Evolutionary conservation across 2,797 vertebrate genomes (phyloP).

Genomic region (Xenentodon cancila): DNA sequence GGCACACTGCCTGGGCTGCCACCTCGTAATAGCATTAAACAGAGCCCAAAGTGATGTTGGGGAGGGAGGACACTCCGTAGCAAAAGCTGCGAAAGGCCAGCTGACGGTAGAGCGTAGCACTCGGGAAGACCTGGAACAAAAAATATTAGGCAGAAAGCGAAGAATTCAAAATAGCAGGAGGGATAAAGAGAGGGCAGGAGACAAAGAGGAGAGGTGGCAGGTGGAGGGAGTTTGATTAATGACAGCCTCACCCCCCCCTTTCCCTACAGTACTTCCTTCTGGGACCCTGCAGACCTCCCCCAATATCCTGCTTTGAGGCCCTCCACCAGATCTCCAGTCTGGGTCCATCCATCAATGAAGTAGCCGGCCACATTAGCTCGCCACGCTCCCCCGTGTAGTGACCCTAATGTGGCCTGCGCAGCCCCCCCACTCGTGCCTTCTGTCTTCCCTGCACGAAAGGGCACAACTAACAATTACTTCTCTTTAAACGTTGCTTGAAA

Average conservation of each 20-base stretch:
- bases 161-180: slow-evolving; percentile 53
- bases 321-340: slow-evolving; percentile 75
- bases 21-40: slow-evolving; percentile 76
- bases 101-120: slow-evolving; percentile 24
- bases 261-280: slow-evolving; percentile 50
- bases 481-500: slow-evolving; percentile 4
- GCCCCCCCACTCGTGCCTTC: slow-evolving; percentile 28
- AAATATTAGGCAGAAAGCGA: slow-evolving; percentile 13
- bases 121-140: slow-evolving; percentile 29
- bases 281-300: slow-evolving; percentile 67
- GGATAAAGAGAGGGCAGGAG: slow-evolving; percentile 63
- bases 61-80: slow-evolving; percentile 22
- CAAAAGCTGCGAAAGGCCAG: slow-evolving; percentile 40
- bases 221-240: slow-evolving; percentile 83
- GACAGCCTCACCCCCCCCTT: slow-evolving; percentile 36
- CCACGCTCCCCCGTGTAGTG: slow-evolving; percentile 36
- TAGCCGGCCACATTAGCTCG: slow-evolving; percentile 46
- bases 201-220: slow-evolving; percentile 66
- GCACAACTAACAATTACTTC: slow-evolving; percentile 1
- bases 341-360: slow-evolving; percentile 80
- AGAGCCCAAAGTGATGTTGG: slow-evolving; percentile 60
- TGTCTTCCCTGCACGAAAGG: slow-evolving; percentile 9
- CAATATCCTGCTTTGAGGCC: slow-evolving; percentile 68
- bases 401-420: slow-evolving; percentile 48
- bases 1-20: slow-evolving; percentile 58